These are phyloP conservation scores for Ferdinandea cuprea DNA, from an alignment of 2,888 invertebrate genomes.

Conservation along the genomic window DNA sequence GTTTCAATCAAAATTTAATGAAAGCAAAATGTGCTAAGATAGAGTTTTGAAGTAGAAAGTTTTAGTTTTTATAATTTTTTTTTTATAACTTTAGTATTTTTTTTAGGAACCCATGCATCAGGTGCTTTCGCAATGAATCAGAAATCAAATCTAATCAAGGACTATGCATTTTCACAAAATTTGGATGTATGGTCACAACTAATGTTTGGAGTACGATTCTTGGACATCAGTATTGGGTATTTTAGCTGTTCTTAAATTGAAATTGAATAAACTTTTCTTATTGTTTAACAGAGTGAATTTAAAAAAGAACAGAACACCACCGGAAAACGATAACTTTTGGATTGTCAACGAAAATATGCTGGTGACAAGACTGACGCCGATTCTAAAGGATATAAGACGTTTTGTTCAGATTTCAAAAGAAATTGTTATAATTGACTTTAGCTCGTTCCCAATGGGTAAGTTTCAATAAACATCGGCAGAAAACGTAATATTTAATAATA, in stretches of 20 bases:
- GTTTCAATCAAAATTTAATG: too few species aligned
- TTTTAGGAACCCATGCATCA: constrained; percentile 86
- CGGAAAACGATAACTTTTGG: constrained; percentile 79
- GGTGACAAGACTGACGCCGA: constrained; percentile 86
- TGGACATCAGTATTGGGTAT: constrained; percentile 91
- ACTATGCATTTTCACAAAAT: constrained; percentile 86
- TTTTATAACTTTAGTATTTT: constrained; percentile 25
- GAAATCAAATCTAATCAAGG: constrained; percentile 79
- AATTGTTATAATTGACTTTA: constrained; percentile 91
- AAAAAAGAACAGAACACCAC: constrained; percentile 60
- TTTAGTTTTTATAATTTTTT: neutral
- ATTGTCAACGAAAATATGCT: constrained; percentile 81
- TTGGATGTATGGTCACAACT: constrained; percentile 92
- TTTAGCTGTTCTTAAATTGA: too few species aligned
- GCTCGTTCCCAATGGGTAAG: constrained; percentile 87
- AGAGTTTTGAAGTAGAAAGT: neutral
- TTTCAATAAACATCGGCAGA: neutral
- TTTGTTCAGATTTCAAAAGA: constrained; percentile 89
- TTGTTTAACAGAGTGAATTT: constrained; percentile 34
- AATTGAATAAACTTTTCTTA: neutral
- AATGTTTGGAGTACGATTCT: constrained; percentile 92
- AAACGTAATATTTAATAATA: too few species aligned
- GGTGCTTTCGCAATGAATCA: constrained; percentile 83
- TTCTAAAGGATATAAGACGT: constrained; percentile 87
- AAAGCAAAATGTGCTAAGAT: neutral